phyloP scores from a whole-genome alignment of 2,113 vertebrate genomes.

The Eubucco bourcierii region DNA sequence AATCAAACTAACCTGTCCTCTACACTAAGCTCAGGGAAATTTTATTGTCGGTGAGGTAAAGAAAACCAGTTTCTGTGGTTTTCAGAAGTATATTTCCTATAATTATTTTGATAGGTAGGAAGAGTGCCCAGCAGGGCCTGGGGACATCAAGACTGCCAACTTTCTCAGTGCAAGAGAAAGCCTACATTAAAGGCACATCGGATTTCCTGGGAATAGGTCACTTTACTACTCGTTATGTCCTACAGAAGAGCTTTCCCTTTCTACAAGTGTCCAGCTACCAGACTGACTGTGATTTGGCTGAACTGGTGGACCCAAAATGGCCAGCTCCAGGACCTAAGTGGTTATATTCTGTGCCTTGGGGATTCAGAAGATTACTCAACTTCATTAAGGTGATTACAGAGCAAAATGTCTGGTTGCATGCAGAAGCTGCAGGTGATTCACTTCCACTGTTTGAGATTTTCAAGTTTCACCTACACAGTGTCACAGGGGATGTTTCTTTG shows the following conservation, averaged over 20 bases:
- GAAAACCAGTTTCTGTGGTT: neutral
- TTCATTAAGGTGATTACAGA: slow-evolving; percentile 86
- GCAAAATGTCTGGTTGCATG: neutral
- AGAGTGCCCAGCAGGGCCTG: slow-evolving; percentile 86
- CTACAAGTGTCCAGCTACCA: slow-evolving; percentile 80
- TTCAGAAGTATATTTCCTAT: neutral
- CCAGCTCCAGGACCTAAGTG: slow-evolving; percentile 86
- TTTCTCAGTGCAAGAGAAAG: slow-evolving; percentile 90
- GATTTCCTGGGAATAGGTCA: slow-evolving; percentile 93
- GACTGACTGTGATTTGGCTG: slow-evolving; percentile 83
- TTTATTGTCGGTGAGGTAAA: neutral
- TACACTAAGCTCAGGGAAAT: neutral
- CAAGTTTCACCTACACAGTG: neutral
- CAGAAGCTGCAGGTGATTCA: neutral
- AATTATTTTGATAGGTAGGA: slow-evolving; percentile 77
- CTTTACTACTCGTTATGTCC: slow-evolving; percentile 89
- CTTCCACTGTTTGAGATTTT: neutral
- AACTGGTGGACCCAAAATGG: slow-evolving; percentile 90
- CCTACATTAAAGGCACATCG: slow-evolving; percentile 88
- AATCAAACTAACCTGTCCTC: neutral
- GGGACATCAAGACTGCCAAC: slow-evolving; percentile 83
- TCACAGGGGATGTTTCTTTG: neutral
- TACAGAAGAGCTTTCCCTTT: slow-evolving; percentile 79
- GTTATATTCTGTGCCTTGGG: slow-evolving; percentile 91
- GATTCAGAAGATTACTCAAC: slow-evolving; percentile 89